Percentiles rank a stretch among this genome's conserved stretches.
Conservation (phyloP, 2,888 invertebrate species). For the Xanthia icteritia region DNA sequence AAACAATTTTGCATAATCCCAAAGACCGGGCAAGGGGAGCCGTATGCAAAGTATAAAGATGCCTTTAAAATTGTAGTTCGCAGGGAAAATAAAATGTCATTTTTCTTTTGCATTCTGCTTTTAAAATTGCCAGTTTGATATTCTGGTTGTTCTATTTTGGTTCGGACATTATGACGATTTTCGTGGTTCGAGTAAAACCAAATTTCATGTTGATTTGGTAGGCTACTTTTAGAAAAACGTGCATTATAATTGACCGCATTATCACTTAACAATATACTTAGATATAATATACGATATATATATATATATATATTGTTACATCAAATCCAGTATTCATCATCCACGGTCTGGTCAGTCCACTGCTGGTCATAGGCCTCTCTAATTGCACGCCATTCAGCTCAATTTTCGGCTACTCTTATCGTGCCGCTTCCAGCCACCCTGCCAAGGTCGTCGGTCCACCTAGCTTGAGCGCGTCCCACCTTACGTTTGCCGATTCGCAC, state of each 20-base stretch:
- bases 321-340: no score
- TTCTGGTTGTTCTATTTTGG: neutral
- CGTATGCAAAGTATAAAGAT: conserved; percentile 59
- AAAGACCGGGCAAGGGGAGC: conserved; percentile 38
- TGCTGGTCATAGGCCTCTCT: no score
- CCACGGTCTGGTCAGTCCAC: no score
- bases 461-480: no score
- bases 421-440: no score
- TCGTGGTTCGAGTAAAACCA: neutral
- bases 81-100: conserved; percentile 40
- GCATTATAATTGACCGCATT: no score
- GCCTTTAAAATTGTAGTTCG: conserved; percentile 51
- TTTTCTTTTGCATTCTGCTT: conserved; percentile 26
- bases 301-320: no score
- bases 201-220: neutral
- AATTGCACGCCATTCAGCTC: no score
- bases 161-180: neutral
- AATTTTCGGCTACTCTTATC: no score
- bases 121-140: conserved; percentile 30
- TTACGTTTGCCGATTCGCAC: no score
- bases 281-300: no score
- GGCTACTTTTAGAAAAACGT: neutral
- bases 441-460: no score
- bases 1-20: conserved; percentile 59
- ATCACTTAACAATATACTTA: neutral